These are phyloP conservation scores for Intellagama lesueurii DNA, from an alignment of 2,797 vertebrate genomes.

Conservation along the genomic window DNA sequence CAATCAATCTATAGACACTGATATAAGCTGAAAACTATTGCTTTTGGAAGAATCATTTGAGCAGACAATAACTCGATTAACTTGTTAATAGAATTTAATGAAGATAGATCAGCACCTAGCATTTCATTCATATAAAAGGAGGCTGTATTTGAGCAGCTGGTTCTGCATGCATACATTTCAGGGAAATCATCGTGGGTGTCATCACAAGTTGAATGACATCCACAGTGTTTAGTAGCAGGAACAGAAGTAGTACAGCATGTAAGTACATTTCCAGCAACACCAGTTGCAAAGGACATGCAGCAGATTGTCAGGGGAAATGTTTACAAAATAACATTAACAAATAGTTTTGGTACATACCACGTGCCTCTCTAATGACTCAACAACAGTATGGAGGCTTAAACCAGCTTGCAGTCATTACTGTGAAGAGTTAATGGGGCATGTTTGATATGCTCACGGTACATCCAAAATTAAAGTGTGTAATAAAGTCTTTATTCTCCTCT, in stretches of 20 bases:
- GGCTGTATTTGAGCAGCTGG: neutral
- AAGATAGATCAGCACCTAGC: neutral
- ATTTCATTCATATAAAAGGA: neutral
- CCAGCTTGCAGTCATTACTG: neutral
- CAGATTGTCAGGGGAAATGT: neutral
- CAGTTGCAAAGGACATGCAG: neutral
- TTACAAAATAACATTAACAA: neutral
- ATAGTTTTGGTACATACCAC: neutral
- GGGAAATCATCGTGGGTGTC: neutral
- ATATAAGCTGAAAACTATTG: neutral
- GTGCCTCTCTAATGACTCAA: neutral
- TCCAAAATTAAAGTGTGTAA: neutral
- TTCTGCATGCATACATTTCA: neutral
- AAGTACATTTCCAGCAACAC: neutral
- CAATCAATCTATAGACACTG: neutral
- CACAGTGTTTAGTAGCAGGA: neutral
- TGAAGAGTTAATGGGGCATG: neutral
- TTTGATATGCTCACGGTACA: neutral
- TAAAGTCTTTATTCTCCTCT: neutral
- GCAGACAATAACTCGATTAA: neutral
- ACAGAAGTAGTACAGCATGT: neutral
- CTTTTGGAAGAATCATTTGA: neutral
- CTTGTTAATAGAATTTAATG: neutral
- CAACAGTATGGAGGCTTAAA: neutral
- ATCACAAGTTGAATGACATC: neutral